These are phyloP conservation scores for Torymus auratus DNA, from an alignment of 2,888 invertebrate species.

Conservation along the genomic window DNA sequence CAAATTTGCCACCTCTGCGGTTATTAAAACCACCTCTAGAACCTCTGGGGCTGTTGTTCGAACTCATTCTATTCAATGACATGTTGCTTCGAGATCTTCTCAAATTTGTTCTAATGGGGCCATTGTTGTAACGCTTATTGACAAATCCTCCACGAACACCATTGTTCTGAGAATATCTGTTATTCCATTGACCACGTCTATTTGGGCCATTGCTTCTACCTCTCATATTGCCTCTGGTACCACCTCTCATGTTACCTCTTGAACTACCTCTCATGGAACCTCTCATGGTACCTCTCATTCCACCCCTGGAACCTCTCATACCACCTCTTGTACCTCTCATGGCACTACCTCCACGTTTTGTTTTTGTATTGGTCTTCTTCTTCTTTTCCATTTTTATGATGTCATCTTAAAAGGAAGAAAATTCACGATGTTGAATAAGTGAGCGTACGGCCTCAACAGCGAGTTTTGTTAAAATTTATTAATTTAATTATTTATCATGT, in stretches of 20 bases:
- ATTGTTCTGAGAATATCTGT: slow-evolving; percentile 59
- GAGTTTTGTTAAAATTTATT: slow-evolving; percentile 58
- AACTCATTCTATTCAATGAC: slow-evolving; percentile 63
- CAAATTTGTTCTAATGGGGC: slow-evolving; percentile 57
- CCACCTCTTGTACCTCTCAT: slow-evolving; percentile 50
- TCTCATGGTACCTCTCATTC: slow-evolving; percentile 46
- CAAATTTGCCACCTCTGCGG: slow-evolving; percentile 65
- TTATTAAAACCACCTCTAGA: slow-evolving; percentile 63
- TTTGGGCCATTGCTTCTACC: slow-evolving; percentile 41
- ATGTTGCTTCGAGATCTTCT: slow-evolving; percentile 68
- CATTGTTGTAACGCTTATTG: slow-evolving; percentile 68
- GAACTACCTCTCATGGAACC: slow-evolving; percentile 53
- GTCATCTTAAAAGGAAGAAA: slow-evolving; percentile 76
- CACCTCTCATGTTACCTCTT: slow-evolving; percentile 59
- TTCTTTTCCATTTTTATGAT: slow-evolving; percentile 76
- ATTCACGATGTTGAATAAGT: slow-evolving; percentile 63
- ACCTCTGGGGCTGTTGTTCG: slow-evolving; percentile 62
- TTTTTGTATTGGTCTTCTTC: slow-evolving; percentile 65
- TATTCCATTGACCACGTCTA: slow-evolving; percentile 62
- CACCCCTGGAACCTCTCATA: slow-evolving; percentile 25
- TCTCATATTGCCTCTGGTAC: slow-evolving; percentile 61
- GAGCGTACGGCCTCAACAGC: slow-evolving; percentile 67
- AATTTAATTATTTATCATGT: slow-evolving; percentile 38
- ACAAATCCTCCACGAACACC: slow-evolving; percentile 68
- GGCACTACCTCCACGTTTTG: slow-evolving; percentile 62